These are phyloP conservation scores for Hirundo rustica DNA, from an alignment of 2,797 vertebrate species.

Conservation along the genomic window DNA sequence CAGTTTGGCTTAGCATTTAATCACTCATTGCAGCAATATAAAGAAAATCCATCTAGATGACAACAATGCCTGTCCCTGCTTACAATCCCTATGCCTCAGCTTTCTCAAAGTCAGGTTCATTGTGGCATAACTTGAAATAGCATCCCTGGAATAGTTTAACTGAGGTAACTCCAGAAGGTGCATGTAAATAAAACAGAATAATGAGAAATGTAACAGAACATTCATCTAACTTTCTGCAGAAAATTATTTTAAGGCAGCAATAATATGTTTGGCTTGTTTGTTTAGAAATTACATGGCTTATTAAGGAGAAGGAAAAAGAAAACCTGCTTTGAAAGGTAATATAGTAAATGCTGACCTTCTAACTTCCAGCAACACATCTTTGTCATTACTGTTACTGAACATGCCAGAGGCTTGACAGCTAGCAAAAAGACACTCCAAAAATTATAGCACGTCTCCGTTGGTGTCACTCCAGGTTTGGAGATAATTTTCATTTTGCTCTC, in stretches of 20 bases:
- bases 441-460: accelerated
- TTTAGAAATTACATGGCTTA: background rate
- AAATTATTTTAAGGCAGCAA: background rate
- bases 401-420: background rate
- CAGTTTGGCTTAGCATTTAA: background rate
- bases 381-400: background rate
- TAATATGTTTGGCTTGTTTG: background rate
- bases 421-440: background rate
- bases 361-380: background rate
- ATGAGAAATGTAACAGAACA: background rate
- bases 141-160: background rate
- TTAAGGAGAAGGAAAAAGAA: background rate
- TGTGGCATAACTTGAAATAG: background rate
- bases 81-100: background rate
- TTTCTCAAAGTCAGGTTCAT: background rate
- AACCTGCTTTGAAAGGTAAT: background rate
- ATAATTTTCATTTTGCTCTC: background rate
- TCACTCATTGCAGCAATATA: background rate
- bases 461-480: background rate
- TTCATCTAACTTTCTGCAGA: background rate
- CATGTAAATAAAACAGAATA: background rate
- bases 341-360: background rate
- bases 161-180: background rate
- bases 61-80: background rate
- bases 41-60: background rate